A percentile compares a stretch with the other conserved stretches of the same genome.
Conservation (phyloP, 2,888 invertebrate species). For the Ochlodes sylvanus region DNA sequence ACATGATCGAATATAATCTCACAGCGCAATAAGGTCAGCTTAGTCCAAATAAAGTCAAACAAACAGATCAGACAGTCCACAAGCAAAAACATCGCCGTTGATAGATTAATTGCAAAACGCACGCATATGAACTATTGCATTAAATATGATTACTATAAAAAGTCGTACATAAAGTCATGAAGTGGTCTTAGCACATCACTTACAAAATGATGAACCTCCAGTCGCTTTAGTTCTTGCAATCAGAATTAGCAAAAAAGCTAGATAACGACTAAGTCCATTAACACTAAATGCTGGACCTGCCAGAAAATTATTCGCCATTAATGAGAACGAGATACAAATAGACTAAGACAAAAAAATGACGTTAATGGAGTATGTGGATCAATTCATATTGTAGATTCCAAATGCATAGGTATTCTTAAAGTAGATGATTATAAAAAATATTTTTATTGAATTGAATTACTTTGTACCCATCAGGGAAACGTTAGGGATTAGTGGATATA, state of each 20-base stretch:
- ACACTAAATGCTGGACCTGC: conserved; percentile 16
- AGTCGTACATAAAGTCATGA: conserved; percentile 5
- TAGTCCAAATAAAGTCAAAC: conserved; percentile 7
- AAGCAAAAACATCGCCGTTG: conserved; percentile 1
- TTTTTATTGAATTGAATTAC: too few relatives aligned
- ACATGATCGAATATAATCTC: background rate
- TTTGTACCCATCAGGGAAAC: too few relatives aligned
- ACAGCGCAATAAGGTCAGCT: background rate
- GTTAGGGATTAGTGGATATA: too few relatives aligned
- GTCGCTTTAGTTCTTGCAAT: conserved; percentile 35
- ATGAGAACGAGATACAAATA: conserved; percentile 17
- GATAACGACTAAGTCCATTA: conserved; percentile 27
- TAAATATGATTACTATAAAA: conserved; percentile 24
- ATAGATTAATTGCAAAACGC: conserved; percentile 31
- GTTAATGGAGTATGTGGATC: conserved; percentile 7
- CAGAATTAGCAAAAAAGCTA: conserved; percentile 21
- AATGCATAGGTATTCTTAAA: too few relatives aligned
- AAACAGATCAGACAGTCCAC: conserved; percentile 15
- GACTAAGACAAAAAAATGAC: conserved; percentile 2
- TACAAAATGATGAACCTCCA: conserved; percentile 32
- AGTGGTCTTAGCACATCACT: conserved; percentile 22
- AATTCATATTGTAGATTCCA: background rate
- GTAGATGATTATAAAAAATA: too few relatives aligned
- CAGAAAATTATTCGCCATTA: conserved; percentile 22
- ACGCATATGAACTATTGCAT: conserved; percentile 29